Evolutionary conservation across 2,797 vertebrate species (phyloP).

Genomic region (Ctenosaura bakeri): DNA sequence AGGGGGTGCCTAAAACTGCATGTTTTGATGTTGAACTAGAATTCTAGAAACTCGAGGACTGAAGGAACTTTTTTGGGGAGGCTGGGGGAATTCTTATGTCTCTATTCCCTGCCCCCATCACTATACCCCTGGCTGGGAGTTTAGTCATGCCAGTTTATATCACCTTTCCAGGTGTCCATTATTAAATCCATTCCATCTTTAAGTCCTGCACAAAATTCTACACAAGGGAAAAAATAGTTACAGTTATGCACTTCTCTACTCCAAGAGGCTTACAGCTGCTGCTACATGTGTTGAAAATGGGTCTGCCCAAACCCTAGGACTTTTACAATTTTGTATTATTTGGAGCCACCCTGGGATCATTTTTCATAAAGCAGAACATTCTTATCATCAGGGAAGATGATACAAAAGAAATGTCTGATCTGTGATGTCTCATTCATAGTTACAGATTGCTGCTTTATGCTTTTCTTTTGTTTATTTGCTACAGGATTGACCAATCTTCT

Average conservation of each 20-base stretch:
- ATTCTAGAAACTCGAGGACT: too few species aligned
- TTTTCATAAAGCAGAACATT: background rate
- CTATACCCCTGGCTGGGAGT: too few species aligned
- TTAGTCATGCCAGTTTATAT: background rate
- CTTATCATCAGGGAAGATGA: background rate
- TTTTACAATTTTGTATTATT: background rate
- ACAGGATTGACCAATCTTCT: background rate
- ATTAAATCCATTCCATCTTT: background rate
- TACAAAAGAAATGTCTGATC: background rate
- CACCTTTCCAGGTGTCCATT: background rate
- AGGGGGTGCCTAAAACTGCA: too few species aligned
- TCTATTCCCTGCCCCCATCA: too few species aligned
- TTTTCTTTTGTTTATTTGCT: background rate
- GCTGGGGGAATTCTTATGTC: too few species aligned
- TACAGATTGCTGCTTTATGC: background rate
- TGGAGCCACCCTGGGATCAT: background rate
- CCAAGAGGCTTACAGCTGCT: background rate
- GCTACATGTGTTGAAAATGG: background rate
- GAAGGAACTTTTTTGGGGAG: too few species aligned
- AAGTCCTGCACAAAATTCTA: background rate
- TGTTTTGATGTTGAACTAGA: too few species aligned
- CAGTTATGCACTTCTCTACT: background rate
- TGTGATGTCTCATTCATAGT: background rate
- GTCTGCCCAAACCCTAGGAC: background rate
- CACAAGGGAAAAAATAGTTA: background rate